Evolutionary conservation across 2,888 invertebrate genomes (phyloP), one percentile per base, ranked within the genome.

Genomic region (Muschampia plurimacula): DNA sequence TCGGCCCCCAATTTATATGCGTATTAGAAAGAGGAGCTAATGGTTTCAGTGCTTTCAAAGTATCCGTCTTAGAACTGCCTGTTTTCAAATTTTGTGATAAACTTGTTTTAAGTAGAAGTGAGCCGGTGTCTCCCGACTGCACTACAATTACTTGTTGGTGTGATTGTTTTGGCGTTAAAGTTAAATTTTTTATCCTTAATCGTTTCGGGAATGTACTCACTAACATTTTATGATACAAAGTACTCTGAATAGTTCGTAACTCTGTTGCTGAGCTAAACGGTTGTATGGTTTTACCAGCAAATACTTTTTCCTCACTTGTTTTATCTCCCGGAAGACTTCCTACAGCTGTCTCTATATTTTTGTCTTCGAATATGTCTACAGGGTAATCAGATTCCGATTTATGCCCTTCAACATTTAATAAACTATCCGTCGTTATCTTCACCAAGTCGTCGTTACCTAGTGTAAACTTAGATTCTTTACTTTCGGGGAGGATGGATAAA

Each of bases 161-260:
- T 7, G 92, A 90, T 70, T 85, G 85, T 76, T 90, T 89, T 1
- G 92, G 89, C 5, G 89, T 86, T 67, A 91, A 80, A 0, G 87
- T 89, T 59, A 89, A 79, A 64, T 89, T 89, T 78, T 89, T 88
- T 0, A 89, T 80, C 75, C 86, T 85, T 74, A 89, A 78, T 10
- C 87, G 84, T 70, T 90, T 90, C 49, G 84, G 86, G 77, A 90
- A 89, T 6, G 83, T 75, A 3, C 89, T 88, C 22, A 79, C 78
- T 2, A 89, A 83, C 39, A 88, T 77, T 72, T 83, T 84, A 15
- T 79, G 80, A 75, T 83, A 80, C 57, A 91, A 77, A 2, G 85
- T 85, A 69, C 84, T 86, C 76, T 88, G 86, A 15, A 88, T 76
- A 65, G 82, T 83, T 69, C 84, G 81, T 32, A 89, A 70, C 73